Percentiles rank a stretch among this genome's conserved stretches.
These are phyloP conservation scores for Arenicola marina DNA, from an alignment of 2,888 invertebrate species.

Conservation along the genomic window DNA sequence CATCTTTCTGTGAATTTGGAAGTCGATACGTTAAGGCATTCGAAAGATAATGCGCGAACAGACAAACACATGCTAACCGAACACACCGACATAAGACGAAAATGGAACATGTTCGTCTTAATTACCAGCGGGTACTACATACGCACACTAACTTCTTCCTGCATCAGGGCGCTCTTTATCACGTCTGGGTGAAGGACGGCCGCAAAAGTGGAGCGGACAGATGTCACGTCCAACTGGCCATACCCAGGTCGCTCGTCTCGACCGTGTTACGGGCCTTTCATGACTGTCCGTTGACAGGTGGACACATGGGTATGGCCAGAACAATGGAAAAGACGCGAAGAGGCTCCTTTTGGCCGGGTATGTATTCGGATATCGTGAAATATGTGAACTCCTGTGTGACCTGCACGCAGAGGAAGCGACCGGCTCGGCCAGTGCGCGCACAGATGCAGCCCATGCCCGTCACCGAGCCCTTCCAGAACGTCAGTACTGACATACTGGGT, in stretches of 20 bases:
- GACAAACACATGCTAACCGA: no score
- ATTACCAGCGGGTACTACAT: not conserved
- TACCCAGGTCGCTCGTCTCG: not conserved
- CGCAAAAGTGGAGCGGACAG: not conserved
- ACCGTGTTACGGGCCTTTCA: not conserved
- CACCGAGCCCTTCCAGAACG: not conserved
- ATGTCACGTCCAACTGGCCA: not conserved
- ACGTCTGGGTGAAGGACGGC: not conserved
- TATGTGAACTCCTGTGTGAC: not conserved
- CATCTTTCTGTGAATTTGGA: no score
- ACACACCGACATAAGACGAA: no score
- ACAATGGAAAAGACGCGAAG: not conserved
- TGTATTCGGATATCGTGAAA: not conserved
- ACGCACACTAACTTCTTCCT: not conserved
- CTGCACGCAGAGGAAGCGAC: not conserved
- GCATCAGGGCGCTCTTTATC: not conserved
- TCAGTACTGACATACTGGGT: not conserved
- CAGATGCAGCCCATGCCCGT: not conserved
- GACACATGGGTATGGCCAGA: constrained; percentile 1
- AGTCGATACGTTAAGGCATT: no score
- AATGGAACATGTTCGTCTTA: no score
- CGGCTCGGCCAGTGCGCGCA: not conserved
- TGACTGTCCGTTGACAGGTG: not conserved
- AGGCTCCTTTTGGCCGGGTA: not conserved
- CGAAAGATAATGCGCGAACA: no score